Percentiles rank a stretch among this genome's conserved stretches.
These are phyloP conservation scores for Phortica okadai DNA, from an alignment of 2,888 invertebrate genomes.

Conservation along the genomic window DNA sequence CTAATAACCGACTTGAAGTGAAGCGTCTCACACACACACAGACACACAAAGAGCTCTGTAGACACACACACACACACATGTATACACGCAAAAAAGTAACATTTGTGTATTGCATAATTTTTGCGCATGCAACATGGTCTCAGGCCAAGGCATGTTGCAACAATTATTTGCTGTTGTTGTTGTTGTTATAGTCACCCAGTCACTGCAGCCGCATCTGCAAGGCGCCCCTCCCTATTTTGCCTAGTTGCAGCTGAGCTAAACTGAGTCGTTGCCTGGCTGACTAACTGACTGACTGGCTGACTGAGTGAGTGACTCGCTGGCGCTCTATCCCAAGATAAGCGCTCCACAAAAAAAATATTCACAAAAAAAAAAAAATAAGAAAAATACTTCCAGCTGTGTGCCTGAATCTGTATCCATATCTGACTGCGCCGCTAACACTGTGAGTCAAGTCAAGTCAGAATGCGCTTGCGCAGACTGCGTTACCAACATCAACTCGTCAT, in stretches of 20 bases:
- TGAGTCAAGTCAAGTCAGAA: conserved; percentile 20
- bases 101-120: conserved; percentile 61
- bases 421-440: background rate
- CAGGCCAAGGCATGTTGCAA: conserved; percentile 60
- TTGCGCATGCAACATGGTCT: conserved; percentile 58
- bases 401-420: background rate
- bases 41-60: background rate
- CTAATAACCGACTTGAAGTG: conserved; percentile 50
- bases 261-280: conserved; percentile 7
- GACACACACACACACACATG: conserved; percentile 26
- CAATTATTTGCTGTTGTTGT: conserved; percentile 37
- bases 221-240: conserved; percentile 53
- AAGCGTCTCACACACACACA: background rate
- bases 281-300: conserved; percentile 23
- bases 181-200: background rate
- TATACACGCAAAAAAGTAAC: background rate
- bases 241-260: conserved; percentile 42
- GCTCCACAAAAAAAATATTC: conserved; percentile 29
- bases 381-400: conserved; percentile 62
- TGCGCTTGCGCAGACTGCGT: background rate
- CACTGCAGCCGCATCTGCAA: conserved; percentile 18
- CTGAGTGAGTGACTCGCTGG: background rate
- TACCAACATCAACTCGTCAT: conserved; percentile 4
- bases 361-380: conserved; percentile 37
- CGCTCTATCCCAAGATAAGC: conserved; percentile 60